These are phyloP conservation scores for Rhadinocentrus ornatus DNA, from an alignment of 2,797 vertebrate genomes.

Conservation along the genomic window DNA sequence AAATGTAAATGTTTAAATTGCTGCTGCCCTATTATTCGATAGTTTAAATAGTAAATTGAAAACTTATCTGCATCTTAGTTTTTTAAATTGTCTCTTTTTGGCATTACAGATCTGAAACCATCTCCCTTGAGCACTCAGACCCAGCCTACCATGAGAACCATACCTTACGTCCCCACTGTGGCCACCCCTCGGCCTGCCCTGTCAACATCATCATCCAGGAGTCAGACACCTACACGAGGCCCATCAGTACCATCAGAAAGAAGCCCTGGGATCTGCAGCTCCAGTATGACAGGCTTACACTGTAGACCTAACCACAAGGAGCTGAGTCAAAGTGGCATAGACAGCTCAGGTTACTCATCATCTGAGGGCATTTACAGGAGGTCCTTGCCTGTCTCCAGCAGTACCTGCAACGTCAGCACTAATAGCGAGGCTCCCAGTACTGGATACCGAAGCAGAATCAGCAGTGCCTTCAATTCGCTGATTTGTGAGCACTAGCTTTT, in stretches of 20 bases:
- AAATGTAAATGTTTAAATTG: too few relatives aligned
- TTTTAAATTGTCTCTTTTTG: constrained; percentile 1
- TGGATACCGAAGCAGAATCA: constrained; percentile 34
- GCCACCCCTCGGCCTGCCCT: constrained; percentile 62
- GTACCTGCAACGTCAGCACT: background rate
- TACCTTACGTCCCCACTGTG: constrained; percentile 14
- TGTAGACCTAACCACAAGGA: constrained; percentile 32
- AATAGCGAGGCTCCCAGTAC: background rate
- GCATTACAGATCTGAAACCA: constrained; percentile 29
- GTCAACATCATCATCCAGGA: constrained; percentile 17
- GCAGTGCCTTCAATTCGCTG: constrained; percentile 28
- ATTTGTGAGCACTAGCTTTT: constrained; percentile 45
- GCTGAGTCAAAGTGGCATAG: constrained; percentile 43
- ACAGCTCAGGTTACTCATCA: constrained; percentile 81
- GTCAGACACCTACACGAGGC: constrained; percentile 23
- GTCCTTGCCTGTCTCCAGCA: background rate
- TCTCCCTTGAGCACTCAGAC: constrained; percentile 21
- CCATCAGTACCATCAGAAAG: constrained; percentile 15
- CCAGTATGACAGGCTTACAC: constrained; percentile 21
- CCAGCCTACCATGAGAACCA: constrained; percentile 31
- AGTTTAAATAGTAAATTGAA: background rate
- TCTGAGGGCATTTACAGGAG: constrained; percentile 62
- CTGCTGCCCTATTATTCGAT: background rate
- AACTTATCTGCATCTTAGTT: background rate
- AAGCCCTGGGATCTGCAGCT: constrained; percentile 18